Evolutionary conservation across 2,113 vertebrate species (phyloP).

Genomic region (Phodopus roborovskii): DNA sequence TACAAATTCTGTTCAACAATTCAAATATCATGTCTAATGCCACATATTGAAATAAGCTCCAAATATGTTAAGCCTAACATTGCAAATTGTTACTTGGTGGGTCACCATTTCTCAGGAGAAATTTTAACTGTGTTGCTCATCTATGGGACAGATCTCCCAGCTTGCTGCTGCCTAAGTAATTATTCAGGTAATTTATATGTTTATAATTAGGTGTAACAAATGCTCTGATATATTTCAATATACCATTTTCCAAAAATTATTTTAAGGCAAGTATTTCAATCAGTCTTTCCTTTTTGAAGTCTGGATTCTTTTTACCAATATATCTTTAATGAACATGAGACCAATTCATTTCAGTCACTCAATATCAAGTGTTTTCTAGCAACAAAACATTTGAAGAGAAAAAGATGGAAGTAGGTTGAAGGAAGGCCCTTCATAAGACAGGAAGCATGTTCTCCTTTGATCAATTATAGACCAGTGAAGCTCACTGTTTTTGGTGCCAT

Average conservation of each 20-base stretch:
- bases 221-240: neutral
- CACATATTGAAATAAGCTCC: slow-evolving; percentile 18
- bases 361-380: neutral
- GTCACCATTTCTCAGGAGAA: too few species aligned
- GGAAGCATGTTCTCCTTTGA: neutral
- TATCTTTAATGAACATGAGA: neutral
- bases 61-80: neutral
- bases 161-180: neutral
- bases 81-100: neutral
- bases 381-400: neutral
- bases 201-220: neutral
- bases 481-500: rapidly evolving
- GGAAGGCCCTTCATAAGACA: neutral
- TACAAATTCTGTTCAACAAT: slow-evolving; percentile 58
- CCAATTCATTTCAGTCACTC: neutral
- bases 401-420: neutral
- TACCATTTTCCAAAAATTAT: neutral
- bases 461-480: neutral
- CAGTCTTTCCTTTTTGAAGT: neutral
- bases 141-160: neutral
- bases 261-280: slow-evolving; percentile 28
- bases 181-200: neutral
- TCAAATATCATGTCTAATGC: slow-evolving; percentile 47
- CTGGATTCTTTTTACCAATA: neutral
- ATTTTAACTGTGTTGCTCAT: neutral